Evolutionary conservation across 2,797 vertebrate genomes (phyloP), one percentile per base, ranked within the genome.

Genomic region (Numenius phaeopus): DNA sequence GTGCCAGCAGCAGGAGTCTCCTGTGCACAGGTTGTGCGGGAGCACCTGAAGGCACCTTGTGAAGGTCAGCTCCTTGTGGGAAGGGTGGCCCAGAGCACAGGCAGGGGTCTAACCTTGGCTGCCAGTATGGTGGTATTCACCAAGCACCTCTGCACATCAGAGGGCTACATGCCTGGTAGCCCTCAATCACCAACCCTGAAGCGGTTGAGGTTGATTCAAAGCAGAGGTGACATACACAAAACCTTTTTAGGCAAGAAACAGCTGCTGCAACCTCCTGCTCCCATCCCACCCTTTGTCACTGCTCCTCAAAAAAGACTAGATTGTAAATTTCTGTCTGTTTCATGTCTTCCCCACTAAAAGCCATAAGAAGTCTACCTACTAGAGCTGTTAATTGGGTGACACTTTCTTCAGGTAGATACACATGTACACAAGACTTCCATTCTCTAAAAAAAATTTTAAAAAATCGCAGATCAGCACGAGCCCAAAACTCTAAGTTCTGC

Each of bases 101-200:
- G 15, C 22, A 20, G 14, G 18, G 4, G 11, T 44, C 29, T 46
- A 78, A 11, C 14, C 10, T 19, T 1, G 1, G 13, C 17, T 40
- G 8, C 44, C 40, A 23, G 27, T 37, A 20, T 0, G 0, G 22
- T 32, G 19, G 18, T 46, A 34, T 58, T 65, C 50, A 39, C 21
- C 2, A 3, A 80, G 11, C 6, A 66, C 32, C 27, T 70, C 0
- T 0, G 7, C 50, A 81, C 10, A 42, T 34, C 12, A 70, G 7
- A 11, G 2, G 23, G 17, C 37, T 39, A 67, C 34, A 30, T 32
- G 9, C 2, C 34, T 23, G 3, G 1, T 29, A 71, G 24, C 7
- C 5, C 19, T 70, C 78, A 83, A 83, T 55, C 44, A 70, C 21
- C n/a, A 86, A 3, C 4, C 4, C 21, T 65, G 34, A 66, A 73